These are phyloP conservation scores for Zelostemma sp. DNA, from an alignment of 1,140 invertebrate species.

Conservation along the genomic window DNA sequence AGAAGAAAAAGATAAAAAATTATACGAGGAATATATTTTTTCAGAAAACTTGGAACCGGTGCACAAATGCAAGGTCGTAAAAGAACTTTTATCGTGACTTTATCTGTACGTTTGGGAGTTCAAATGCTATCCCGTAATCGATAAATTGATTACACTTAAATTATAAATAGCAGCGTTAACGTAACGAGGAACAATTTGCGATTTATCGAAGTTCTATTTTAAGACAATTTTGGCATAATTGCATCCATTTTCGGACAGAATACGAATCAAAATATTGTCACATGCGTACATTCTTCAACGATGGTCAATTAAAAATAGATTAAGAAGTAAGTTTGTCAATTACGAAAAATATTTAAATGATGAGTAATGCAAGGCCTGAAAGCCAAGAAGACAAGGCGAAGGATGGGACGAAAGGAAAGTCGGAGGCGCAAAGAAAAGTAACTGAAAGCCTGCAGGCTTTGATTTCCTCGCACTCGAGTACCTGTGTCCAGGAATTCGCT, in stretches of 20 bases:
- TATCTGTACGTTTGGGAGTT: constrained; percentile 36
- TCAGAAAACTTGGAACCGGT: constrained; percentile 24
- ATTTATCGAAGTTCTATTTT: neutral
- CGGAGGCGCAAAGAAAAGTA: constrained; percentile 24
- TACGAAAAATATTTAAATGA: too few species aligned
- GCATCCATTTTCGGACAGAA: too few species aligned
- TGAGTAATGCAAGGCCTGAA: neutral
- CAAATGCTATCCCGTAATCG: constrained; percentile 33
- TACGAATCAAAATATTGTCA: neutral
- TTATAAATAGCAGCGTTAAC: constrained; percentile 38
- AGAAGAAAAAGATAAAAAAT: neutral
- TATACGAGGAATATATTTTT: neutral
- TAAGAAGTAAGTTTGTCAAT: too few species aligned
- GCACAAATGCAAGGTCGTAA: too few species aligned
- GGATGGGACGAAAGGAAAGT: constrained; percentile 19
- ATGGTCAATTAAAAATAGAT: neutral
- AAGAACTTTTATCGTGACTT: constrained; percentile 37
- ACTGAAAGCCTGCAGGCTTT: constrained; percentile 10
- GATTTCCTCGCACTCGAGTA: constrained; percentile 21
- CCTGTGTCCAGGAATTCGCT: constrained; percentile 33
- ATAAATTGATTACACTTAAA: constrained; percentile 40
- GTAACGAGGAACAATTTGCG: constrained; percentile 27
- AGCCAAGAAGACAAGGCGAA: neutral
- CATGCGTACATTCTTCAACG: neutral
- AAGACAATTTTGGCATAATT: too few species aligned